Evolutionary conservation across 2,888 invertebrate species (phyloP).

Genomic region (Agonopterix arenella): DNA sequence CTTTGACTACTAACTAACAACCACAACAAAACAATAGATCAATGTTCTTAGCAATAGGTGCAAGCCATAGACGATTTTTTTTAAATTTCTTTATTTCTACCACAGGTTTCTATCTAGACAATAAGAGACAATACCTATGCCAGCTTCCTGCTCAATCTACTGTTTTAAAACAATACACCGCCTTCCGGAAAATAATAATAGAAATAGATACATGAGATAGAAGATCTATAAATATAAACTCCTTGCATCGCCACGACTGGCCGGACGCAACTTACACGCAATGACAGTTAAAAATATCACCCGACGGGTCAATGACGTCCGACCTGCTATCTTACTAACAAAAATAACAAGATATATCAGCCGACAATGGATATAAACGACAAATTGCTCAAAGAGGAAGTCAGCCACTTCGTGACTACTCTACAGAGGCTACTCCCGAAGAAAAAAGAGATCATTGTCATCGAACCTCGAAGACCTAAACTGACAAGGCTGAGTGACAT

Average conservation of each 20-base stretch:
- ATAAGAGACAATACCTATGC: too few relatives aligned
- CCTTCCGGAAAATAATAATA: too few relatives aligned
- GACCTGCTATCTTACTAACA: constrained; percentile 47
- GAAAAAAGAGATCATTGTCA: constrained; percentile 48
- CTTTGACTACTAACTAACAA: too few relatives aligned
- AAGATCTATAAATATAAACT: constrained; percentile 39
- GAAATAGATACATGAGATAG: not conserved
- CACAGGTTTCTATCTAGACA: too few relatives aligned
- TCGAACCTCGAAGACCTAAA: constrained; percentile 35
- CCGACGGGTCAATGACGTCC: constrained; percentile 61
- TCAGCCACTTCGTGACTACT: constrained; percentile 49
- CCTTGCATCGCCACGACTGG: constrained; percentile 51
- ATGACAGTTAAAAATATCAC: constrained; percentile 51
- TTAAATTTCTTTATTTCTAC: too few relatives aligned
- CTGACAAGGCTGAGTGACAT: constrained; percentile 49
- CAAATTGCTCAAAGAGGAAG: constrained; percentile 54
- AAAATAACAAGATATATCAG: constrained; percentile 23
- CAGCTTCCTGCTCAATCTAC: too few relatives aligned
- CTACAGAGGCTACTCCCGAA: constrained; percentile 57
- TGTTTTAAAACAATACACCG: too few relatives aligned
- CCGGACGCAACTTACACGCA: constrained; percentile 27
- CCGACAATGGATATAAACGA: constrained; percentile 63
- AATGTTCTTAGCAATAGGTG: too few relatives aligned
- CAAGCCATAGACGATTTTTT: too few relatives aligned
- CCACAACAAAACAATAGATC: too few relatives aligned